These are phyloP conservation scores for Aulostomus chinensis DNA, from an alignment of 2,797 vertebrate genomes.

Conservation along the genomic window DNA sequence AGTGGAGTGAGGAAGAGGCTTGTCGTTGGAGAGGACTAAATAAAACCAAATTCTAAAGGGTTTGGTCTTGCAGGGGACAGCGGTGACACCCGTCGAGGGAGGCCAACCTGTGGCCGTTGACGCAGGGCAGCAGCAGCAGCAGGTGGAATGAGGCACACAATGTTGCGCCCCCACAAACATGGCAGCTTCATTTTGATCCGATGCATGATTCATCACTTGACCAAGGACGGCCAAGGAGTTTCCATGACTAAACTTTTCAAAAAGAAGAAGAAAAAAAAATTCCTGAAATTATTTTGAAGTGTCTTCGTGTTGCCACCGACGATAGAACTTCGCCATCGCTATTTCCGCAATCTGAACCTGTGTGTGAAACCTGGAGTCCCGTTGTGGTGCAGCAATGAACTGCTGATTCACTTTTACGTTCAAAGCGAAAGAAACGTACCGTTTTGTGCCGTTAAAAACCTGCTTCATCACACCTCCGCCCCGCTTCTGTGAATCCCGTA, in stretches of 20 bases:
- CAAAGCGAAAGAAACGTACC: slow-evolving; percentile 15
- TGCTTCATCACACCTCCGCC: slow-evolving; percentile 2
- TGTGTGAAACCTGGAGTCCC: too few relatives aligned
- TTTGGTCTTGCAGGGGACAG: slow-evolving; percentile 36
- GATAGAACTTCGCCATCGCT: too few relatives aligned
- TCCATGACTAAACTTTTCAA: neutral
- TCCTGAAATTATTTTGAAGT: neutral
- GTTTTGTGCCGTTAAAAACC: slow-evolving; percentile 19
- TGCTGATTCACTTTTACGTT: slow-evolving; percentile 25
- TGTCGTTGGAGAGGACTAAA: slow-evolving; percentile 71
- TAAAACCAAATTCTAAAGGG: slow-evolving; percentile 67
- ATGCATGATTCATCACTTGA: slow-evolving; percentile 79
- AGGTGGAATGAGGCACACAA: slow-evolving; percentile 53
- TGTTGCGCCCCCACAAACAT: slow-evolving; percentile 45
- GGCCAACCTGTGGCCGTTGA: slow-evolving; percentile 53
- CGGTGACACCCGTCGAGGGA: slow-evolving; percentile 46
- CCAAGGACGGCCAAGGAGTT: slow-evolving; percentile 70
- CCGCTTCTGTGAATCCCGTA: neutral
- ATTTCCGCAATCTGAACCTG: too few relatives aligned
- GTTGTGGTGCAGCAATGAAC: too few relatives aligned
- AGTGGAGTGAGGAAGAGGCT: slow-evolving; percentile 73
- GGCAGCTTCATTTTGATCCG: slow-evolving; percentile 58
- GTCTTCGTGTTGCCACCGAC: neutral
- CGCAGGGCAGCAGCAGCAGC: slow-evolving; percentile 47
- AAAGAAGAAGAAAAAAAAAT: neutral